Evolutionary conservation across 2,888 invertebrate genomes (phyloP).

Genomic region (Zygothrica quintamaculata): DNA sequence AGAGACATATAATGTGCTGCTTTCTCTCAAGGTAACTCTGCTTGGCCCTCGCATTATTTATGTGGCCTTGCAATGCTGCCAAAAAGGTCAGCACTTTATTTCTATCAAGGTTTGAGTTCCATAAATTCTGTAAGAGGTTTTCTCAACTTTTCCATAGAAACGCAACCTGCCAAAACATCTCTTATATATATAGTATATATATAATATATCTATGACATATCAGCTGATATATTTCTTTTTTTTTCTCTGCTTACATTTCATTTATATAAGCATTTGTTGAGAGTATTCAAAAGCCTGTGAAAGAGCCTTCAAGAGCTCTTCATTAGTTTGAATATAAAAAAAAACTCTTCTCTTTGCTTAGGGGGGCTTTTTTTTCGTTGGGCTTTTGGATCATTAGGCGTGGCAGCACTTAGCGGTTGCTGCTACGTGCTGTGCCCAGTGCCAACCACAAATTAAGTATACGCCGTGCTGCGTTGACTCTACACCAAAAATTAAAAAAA

Average conservation of each 20-base stretch:
- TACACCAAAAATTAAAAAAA: no score
- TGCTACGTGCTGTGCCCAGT: slow-evolving; percentile 59
- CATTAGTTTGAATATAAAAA: no score
- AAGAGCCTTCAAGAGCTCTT: neutral
- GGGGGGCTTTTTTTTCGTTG: neutral
- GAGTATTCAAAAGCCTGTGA: no score
- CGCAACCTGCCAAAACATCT: neutral
- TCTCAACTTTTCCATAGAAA: neutral
- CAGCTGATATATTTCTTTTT: no score
- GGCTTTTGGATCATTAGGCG: slow-evolving; percentile 61
- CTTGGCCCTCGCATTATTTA: slow-evolving; percentile 58
- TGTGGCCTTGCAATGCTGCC: slow-evolving; percentile 44
- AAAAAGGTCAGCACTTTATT: slow-evolving; percentile 51
- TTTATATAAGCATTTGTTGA: no score
- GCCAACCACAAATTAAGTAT: slow-evolving; percentile 69
- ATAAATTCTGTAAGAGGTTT: slow-evolving; percentile 9
- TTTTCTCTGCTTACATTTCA: no score
- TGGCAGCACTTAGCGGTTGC: slow-evolving; percentile 57
- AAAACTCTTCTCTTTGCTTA: no score
- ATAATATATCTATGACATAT: no score
- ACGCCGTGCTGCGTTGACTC: slow-evolving; percentile 50
- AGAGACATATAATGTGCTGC: slow-evolving; percentile 32
- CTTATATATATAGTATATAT: no score
- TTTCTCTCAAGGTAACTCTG: slow-evolving; percentile 50
- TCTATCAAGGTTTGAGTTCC: slow-evolving; percentile 27